Percentiles rank a stretch among this genome's conserved stretches.
Conservation (phyloP, 2,113 vertebrate genomes). For the Nyctereutes procyonoides region DNA sequence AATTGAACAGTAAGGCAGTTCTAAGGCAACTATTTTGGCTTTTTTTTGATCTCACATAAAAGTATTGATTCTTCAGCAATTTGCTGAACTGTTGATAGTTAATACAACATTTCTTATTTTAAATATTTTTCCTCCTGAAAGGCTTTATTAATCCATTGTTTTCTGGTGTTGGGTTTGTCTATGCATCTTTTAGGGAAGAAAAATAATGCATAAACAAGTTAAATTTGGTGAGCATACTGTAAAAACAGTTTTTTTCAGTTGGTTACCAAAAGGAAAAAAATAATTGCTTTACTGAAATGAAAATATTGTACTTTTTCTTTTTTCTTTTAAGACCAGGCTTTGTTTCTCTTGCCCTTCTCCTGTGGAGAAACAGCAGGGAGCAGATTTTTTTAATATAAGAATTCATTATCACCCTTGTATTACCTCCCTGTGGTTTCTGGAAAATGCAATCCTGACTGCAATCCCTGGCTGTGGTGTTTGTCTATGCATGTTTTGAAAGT, state of each 20-base stretch:
- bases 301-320: constrained; percentile 44
- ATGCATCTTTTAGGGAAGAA: background rate
- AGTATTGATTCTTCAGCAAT: background rate
- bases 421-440: constrained; percentile 49
- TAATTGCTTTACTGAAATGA: background rate
- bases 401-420: constrained; percentile 74
- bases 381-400: constrained; percentile 59
- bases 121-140: background rate
- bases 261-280: background rate
- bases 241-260: constrained; percentile 40
- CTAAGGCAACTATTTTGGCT: background rate
- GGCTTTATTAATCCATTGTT: background rate
- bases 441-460: constrained; percentile 42
- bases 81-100: background rate
- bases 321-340: constrained; percentile 2
- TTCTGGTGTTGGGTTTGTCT: background rate
- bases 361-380: constrained; percentile 52
- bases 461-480: constrained; percentile 22
- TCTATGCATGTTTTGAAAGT: constrained; percentile 66
- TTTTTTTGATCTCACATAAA: background rate
- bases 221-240: background rate
- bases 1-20: background rate
- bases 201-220: background rate
- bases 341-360: constrained; percentile 42
- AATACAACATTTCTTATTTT: background rate